Base-by-base conservation (phyloP, 2,797 vertebrate genomes). In the Acanthopagrus latus region DNA sequence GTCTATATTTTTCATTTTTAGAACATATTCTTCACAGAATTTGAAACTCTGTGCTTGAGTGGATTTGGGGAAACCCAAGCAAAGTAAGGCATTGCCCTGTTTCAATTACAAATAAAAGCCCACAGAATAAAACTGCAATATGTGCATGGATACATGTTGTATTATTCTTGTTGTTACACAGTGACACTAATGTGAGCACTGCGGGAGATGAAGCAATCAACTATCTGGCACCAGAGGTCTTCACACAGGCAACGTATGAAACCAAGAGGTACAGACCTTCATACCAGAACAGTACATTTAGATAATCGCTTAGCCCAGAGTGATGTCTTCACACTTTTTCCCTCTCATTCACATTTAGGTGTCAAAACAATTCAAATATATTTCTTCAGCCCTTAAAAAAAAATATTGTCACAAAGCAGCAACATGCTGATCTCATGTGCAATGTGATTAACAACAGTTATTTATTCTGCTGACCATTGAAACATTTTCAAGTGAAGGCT, bases 171-270 rank as follows among this genome's bases (percentile, higher is more conserved):
- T 59, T 41, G 20, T 59, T n/a, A 8, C 57, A 43, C 33, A 21
- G 57, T 3, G 5, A 57, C 4, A 1, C 25, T 56, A 50, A 21
- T 12, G 50, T 21, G 10, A 51, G 11, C 12, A 23, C 50, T 21
- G n/a, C 3, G 11, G 50, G n/a, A 12, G 10, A 8, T 21, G 8
- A 20, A 59, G 59, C 2, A 46, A 4, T 46, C 7, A 7, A 11
- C 6, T 63, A 63, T 23, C 14, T 25, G 59, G 41, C 59, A 18
- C 59, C 59, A 18, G 59, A 63, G 29, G 59, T 47, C 59, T 27
- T 63, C 43, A 18, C 4, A 25, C 3, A 46, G 3, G 5, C 1
- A 18, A 17, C 14, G 0, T 63, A 63, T 46, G 43, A 47, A 1
- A 0, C 21, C 1, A 25, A 46, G 25, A 63, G 59, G 59, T 63